Evolutionary conservation across 1,140 invertebrate species (phyloP), one percentile per base, ranked within the genome.

Genomic region (Cecropterus lyciades): DNA sequence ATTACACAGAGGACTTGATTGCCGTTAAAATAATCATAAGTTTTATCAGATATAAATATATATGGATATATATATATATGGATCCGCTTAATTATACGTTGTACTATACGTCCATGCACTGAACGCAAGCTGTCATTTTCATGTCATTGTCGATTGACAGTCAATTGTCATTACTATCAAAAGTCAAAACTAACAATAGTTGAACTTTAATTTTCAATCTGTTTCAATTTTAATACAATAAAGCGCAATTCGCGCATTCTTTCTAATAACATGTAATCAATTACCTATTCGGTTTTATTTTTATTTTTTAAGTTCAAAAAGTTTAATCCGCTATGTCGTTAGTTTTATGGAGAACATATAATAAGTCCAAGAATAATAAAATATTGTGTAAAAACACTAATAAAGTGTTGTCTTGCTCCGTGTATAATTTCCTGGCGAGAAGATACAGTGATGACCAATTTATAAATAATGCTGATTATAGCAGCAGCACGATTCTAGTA

Each of bases 401-500:
- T 46, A 77, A 69, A 20, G 56, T 69, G 17, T 40, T 77, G 53
- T 63, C 63, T 48, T 62, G 51, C 24, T 65, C 68, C 20, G 49
- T 70, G 20, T 66, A 73, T 43, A 70, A 66, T 27, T 60, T 71
- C 51, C 59, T 77, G 16, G 42, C 56, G 57, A 77, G 85, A 63
- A 73, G 37, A 52, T 77, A 83, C 27, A 83, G 83, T 69, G 85
- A 87, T 48, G 82, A 88, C 17, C 88, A 83, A 56, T 62, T 62
- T n/a, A 45, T 66, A 48, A 78, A 75, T 65, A 69, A 67, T 64
- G 73, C 77, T 37, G 83, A 90, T 62, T 86, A 85, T 48, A 87
- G 65, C 51, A 82, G 75, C 30, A 85, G 84, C n/a, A 94, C 93
- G 9, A 94, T 95, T 33, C 82, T 96, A 33, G 80, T 95, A 20